These are phyloP conservation scores for Parauchenoglanis ngamensis DNA, from an alignment of 2,797 vertebrate genomes.

Conservation along the genomic window DNA sequence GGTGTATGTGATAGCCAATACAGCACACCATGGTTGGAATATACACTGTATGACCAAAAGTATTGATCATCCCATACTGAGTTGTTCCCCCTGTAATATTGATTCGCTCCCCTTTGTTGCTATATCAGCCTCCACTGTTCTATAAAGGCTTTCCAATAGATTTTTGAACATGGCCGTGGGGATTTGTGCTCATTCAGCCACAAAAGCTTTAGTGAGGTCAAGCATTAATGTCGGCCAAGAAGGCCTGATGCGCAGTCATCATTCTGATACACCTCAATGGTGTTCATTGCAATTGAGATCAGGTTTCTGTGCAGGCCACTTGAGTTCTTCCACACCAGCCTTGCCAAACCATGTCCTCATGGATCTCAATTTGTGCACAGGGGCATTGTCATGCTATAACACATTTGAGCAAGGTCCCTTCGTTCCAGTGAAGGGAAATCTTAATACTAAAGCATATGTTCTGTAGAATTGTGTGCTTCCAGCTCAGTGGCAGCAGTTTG, in stretches of 20 bases:
- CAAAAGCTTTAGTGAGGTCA: background rate
- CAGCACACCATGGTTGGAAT: background rate
- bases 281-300: background rate
- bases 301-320: background rate
- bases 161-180: background rate
- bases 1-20: background rate
- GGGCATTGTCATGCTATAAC: background rate
- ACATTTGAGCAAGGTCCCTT: background rate
- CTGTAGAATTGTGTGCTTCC: background rate
- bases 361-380: background rate
- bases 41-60: background rate
- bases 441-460: background rate
- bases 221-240: background rate
- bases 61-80: background rate
- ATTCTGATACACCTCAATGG: background rate
- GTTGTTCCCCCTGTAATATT: background rate
- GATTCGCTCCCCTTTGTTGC: background rate
- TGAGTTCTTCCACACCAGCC: background rate
- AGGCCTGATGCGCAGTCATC: background rate
- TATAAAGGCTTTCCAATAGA: background rate
- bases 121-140: background rate
- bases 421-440: background rate
- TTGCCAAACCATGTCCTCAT: background rate
- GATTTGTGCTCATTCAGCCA: background rate
- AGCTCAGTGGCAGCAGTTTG: background rate